Base-by-base conservation (phyloP, 2,113 vertebrate genomes). In the Rhinoptilus africanus region DNA sequence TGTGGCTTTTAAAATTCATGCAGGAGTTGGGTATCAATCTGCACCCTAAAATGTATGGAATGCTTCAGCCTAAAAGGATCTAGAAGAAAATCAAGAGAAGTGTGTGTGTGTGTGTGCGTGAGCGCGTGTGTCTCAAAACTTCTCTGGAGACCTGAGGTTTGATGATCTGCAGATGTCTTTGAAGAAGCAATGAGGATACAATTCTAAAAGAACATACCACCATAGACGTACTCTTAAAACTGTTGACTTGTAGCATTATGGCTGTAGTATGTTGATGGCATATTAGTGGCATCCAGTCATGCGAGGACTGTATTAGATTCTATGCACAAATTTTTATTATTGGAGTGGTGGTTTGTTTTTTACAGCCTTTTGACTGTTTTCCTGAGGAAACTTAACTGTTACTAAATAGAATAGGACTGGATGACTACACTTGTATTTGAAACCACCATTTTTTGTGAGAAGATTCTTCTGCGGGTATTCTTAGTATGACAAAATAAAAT, bases 1-100 rank as follows among this genome's bases (percentile, higher is more conserved):
- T 96, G 92, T 94, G 97, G 97, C 97, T 97, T 97, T 97, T 96
- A 92, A 85, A 96, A 94, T 92, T 95, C 73, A 90, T 80, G 72
- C 94, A 95, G 96, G 96, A 98, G 86, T 96, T 98, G 94, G 93
- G 93, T 97, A 93, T 96, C 96, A 92, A 95, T 96, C 97, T 90
- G 87, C 93, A 96, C 91, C 75, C 76, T 96, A 89, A 95, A 92
- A 96, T 68, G 69, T 96, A 85, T 96, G 96, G 97, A 95, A 97
- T 96, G 90, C 94, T 96, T 96, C 80, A 37, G 74, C 72, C 68
- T 97, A 97, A 97, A 89, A 95, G 94, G 96, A 94, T 88, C 93
- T 97, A 97, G 92, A 97, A 97, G 92, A 97, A 96, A 96, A 94
- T 85, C 89, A 83, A 92, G 85, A 96, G 57, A 71, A 30, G 78